phyloP scores from a whole-genome alignment of 2,797 vertebrate genomes.

The Babyrousa celebensis region DNA sequence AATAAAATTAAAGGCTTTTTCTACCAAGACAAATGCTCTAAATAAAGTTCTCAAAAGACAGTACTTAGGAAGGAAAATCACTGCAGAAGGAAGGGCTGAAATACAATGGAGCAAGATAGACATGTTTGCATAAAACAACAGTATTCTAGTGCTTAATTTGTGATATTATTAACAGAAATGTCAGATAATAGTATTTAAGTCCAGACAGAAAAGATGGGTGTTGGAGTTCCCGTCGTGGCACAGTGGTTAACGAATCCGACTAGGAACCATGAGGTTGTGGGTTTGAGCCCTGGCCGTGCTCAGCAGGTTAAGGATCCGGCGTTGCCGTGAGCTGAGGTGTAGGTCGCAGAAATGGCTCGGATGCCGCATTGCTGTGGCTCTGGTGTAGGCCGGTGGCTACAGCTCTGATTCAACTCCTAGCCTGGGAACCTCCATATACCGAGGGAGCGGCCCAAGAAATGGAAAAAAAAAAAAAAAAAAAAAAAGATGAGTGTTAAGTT shows the following conservation, averaged over 20 bases:
- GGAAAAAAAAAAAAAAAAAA: background rate
- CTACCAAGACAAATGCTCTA: background rate
- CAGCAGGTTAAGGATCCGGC: no score
- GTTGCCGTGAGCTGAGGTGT: no score
- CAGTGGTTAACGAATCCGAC: no score
- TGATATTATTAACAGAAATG: background rate
- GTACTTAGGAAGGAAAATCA: background rate
- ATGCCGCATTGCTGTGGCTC: no score
- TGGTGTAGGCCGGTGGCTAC: no score
- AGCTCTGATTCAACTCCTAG: no score
- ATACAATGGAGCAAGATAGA: background rate
- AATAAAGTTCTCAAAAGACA: constrained; percentile 18
- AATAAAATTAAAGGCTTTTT: background rate
- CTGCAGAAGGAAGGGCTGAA: background rate
- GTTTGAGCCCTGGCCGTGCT: no score
- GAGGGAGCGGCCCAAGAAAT: no score
- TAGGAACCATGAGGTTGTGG: no score
- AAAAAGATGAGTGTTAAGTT: background rate
- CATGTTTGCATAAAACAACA: background rate
- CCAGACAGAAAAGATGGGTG: background rate
- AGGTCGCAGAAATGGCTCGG: no score
- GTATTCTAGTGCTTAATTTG: background rate
- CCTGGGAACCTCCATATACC: no score
- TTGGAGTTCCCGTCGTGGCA: background rate
- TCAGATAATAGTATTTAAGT: constrained; percentile 7